Evolutionary conservation across 2,888 invertebrate species (phyloP), one percentile per base, ranked within the genome.

Genomic region (Isotomurus palustris): DNA sequence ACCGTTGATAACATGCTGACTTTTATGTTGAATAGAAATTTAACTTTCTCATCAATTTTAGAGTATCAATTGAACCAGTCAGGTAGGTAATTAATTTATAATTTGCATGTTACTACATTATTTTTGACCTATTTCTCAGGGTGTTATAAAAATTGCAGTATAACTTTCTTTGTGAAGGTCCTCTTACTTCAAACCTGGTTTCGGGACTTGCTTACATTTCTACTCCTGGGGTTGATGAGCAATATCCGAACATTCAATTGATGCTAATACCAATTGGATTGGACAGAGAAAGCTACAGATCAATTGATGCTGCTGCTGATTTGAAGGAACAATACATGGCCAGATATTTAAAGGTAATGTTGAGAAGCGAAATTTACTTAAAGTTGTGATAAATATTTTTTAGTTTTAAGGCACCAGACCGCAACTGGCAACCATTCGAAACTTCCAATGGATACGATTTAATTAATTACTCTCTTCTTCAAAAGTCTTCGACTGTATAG

Each of bases 1-100:
- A 28, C 27, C 4, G 28, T 47, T 5, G 28, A 27, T 4, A 12
- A 4, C 3, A 28, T 10, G 12, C 25, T 27, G 47, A 8, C 27
- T 19, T 47, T 47, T 22, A 3, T 24, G 3, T 6, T 28, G 3
- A 8, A n/a, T 3, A 27, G 47, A 19, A 47, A 47, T 17, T 47
- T 47, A 17, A 47, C 47, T n/a, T 27, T 6, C 28, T 24, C 47
- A 19, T 17, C 17, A 3, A 27, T 28, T 17, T 12, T 47, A 14
- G 28, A 47, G 19, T 47, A 47, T 22, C 29, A 47, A 4, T 25
- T 24, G 3, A 47, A 47, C 22, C 28, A 25, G 27, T 47, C 47
- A 27, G 47, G 47, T 27, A 27, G 47, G 47, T 27, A 43, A 6
- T 17, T 40, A n/a, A 40, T 14, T 8, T 17, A n/a, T 8, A 14